Evolutionary conservation across 2,888 invertebrate genomes (phyloP), one percentile per base, ranked within the genome.

Genomic region (Lissocephala sabroskyi): DNA sequence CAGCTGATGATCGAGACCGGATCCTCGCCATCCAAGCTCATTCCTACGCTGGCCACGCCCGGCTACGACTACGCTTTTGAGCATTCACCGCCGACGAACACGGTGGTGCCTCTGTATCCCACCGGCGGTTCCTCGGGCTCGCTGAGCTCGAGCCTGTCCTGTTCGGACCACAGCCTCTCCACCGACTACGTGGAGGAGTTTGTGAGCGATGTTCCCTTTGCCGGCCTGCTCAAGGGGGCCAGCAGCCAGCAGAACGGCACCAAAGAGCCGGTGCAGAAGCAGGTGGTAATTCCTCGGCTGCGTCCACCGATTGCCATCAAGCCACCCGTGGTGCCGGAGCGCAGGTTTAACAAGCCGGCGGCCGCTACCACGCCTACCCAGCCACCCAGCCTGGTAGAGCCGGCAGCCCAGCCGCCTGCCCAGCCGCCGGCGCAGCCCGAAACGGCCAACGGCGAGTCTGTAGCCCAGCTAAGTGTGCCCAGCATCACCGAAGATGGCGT

Each of bases 151-250:
- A 90, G 89, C 79, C 88, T 91, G 41, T 91, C 91, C 2, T 85
- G 90, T 41, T 90, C 90, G 50, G 91, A 94, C 82, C 93, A 93
- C 81, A 91, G 92, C 62, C 73, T 81, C 2, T 92, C 92, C 62
- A 91, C 92, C 4, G 94, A 94, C 85, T 90, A 89, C 74, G 91
- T 94, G 51, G 94, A 94, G 85, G 94, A 94, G 84, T 94, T 90
- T 83, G 90, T 93, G 61, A 91, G 92, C 54, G 95, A 95, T 82
- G 90, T 91, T 56, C 94, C 95, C 56, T 95, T 94, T 83, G 52
- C 88, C 90, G 94, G 94, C 83, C 88, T 94, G 76, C 89, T 93
- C 83, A 94, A 93, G 85, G 94, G 94, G 71, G 93, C 94, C 49
- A 89, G n/a, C n/a, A n/a, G 91, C 52, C 53, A 60, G 18, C 56